Evolutionary conservation across 2,113 vertebrate genomes (phyloP).

Genomic region (Uria aalge): DNA sequence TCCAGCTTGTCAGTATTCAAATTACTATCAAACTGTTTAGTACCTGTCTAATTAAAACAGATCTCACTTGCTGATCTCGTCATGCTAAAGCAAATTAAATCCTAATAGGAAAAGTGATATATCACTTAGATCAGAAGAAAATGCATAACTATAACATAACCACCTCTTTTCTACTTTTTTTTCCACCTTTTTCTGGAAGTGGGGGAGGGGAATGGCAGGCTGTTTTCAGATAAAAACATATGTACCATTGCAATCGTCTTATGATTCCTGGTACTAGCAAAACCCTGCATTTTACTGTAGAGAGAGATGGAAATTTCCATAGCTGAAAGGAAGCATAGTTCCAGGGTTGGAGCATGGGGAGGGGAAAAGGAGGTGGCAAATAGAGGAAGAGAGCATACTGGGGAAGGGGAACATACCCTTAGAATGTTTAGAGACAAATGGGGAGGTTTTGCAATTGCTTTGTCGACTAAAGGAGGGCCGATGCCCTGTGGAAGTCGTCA

Average conservation of each 20-base stretch:
- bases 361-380: not conserved
- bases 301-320: not conserved
- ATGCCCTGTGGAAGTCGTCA: not conserved
- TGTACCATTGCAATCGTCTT: not conserved
- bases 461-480: not conserved
- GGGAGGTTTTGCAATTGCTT: not conserved
- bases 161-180: not conserved
- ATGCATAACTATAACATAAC: conserved; percentile 35
- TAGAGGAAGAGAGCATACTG: not conserved
- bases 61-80: conserved; percentile 66
- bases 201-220: not conserved
- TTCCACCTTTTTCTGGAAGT: not conserved
- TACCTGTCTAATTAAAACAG: conserved; percentile 73
- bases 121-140: conserved; percentile 69
- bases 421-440: not conserved
- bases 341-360: not conserved
- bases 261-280: not conserved
- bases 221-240: conserved; percentile 9
- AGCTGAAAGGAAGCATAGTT: not conserved
- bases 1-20: conserved; percentile 66
- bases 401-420: not conserved
- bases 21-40: conserved; percentile 65
- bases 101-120: conserved; percentile 64
- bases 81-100: conserved; percentile 67
- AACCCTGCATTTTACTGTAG: not conserved